Percentiles rank a stretch among this genome's conserved stretches.
These are phyloP conservation scores for Chiroxiphia lanceolata DNA, from an alignment of 2,797 vertebrate genomes.

Conservation along the genomic window DNA sequence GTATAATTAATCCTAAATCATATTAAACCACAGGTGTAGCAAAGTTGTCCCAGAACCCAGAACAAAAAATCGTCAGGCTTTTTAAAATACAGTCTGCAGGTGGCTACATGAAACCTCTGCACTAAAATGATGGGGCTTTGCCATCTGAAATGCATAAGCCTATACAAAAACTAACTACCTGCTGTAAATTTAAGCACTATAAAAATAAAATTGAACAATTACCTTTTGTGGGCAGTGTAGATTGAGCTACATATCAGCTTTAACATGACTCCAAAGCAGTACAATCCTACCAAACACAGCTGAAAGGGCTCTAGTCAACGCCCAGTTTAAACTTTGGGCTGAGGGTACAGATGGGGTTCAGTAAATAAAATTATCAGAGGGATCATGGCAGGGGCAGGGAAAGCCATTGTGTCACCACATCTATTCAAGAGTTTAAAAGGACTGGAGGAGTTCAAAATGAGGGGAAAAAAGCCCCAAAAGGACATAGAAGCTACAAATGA, in stretches of 20 bases:
- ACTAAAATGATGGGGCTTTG: slow-evolving; percentile 36
- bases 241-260: slow-evolving; percentile 34
- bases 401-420: slow-evolving; percentile 10
- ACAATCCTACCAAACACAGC: slow-evolving; percentile 25
- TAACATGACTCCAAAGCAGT: slow-evolving; percentile 30
- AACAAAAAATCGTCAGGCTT: not conserved
- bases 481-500: not conserved
- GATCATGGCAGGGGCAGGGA: not conserved
- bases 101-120: slow-evolving; percentile 32
- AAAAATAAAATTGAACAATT: slow-evolving; percentile 61
- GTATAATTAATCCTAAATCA: not conserved
- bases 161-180: slow-evolving; percentile 32
- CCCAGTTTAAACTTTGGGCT: slow-evolving; percentile 11
- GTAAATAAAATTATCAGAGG: not conserved
- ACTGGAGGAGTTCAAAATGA: not conserved
- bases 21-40: not conserved
- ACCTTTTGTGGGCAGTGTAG: slow-evolving; percentile 14
- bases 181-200: slow-evolving; percentile 37
- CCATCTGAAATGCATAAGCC: slow-evolving; percentile 34
- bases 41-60: not conserved
- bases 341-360: not conserved
- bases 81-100: slow-evolving; percentile 22
- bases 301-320: slow-evolving; percentile 16
- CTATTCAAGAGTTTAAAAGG: not conserved
- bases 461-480: not conserved